Base-by-base conservation (phyloP, 2,113 vertebrate genomes). In the Pterocles gutturalis region DNA sequence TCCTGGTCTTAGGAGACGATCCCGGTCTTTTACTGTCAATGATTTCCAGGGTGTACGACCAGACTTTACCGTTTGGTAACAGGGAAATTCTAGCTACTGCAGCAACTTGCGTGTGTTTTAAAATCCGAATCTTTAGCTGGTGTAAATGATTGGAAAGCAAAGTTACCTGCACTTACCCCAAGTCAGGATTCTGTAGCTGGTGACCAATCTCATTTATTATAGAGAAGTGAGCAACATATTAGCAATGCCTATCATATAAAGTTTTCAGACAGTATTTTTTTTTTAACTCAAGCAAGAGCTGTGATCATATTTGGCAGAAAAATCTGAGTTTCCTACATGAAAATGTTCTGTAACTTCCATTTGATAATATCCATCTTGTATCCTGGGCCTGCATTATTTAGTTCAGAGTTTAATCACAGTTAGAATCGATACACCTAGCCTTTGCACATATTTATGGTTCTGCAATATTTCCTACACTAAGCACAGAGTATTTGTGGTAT, bases 21-120 rank as follows among this genome's bases (percentile, higher is more conserved):
- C 99, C 4, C 98, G 99, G 15, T 99, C 99, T 79, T 99, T 99
- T 87, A 99, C 99, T 1, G 98, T 98, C 96, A 98, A 93, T 28
- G 99, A 99, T 16, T 98, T 99, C 38, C 97, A 98, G 46, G 98
- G 99, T 3, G 96, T 97, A 11, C 96, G 97, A 7, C 96, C 97
- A 25, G 96, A 98, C 34, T 95, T 98, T 5, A 83, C 96, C 0
- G 84, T 96, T 58, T 99, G 99, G 98, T 97, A 98, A 65, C 96
- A 87, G 92, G 65, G 17, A 36, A 26, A 28, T 17, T 64, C 45
- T 46, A 34, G 31, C 49, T 54, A 53, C 49, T 28, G 21, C 66
- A 69, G 31, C 72, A 29, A 5, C 20, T 45, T 0, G 0, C 0
- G 4, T 6, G 33, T 43, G 29, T 8, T 55, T 31, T 36, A 58